Conservation (phyloP, 2,888 invertebrate species). For the Phyllotreta striolata region DNA sequence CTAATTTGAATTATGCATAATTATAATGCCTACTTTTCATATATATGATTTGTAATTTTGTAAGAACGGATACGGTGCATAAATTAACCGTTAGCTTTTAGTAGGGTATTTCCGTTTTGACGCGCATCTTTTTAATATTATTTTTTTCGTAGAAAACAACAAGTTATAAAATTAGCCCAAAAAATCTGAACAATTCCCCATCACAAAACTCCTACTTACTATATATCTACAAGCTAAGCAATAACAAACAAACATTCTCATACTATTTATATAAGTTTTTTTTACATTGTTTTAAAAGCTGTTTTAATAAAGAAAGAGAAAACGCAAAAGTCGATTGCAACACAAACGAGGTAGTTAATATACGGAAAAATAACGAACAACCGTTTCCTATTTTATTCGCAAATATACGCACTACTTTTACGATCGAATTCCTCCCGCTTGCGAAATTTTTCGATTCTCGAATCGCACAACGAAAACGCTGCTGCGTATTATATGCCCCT, state of each 20-base stretch:
- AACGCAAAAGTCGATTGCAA: neutral
- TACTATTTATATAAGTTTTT: too few species aligned
- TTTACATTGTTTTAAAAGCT: too few species aligned
- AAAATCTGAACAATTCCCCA: too few species aligned
- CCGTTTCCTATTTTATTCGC: conserved; percentile 7
- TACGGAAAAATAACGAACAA: neutral
- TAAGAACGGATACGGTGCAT: conserved; percentile 6
- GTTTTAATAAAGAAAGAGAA: too few species aligned
- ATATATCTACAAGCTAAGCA: too few species aligned
- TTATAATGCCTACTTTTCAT: conserved; percentile 13
- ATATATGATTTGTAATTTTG: conserved; percentile 13
- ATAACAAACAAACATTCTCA: too few species aligned
- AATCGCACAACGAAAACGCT: conserved; percentile 12
- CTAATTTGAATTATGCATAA: conserved; percentile 14
- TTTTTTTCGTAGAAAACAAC: too few species aligned
- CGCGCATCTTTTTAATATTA: neutral
- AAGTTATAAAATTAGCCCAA: too few species aligned
- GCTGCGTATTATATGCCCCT: conserved; percentile 11
- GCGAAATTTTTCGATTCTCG: conserved; percentile 1
- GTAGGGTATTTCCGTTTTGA: conserved; percentile 12
- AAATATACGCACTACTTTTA: neutral
- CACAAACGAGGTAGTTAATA: neutral
- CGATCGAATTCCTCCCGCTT: neutral
- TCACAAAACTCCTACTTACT: too few species aligned
- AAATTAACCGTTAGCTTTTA: conserved; percentile 11